These are phyloP conservation scores for Oryzaephilus surinamensis DNA, from an alignment of 1,140 invertebrate species.

Conservation along the genomic window DNA sequence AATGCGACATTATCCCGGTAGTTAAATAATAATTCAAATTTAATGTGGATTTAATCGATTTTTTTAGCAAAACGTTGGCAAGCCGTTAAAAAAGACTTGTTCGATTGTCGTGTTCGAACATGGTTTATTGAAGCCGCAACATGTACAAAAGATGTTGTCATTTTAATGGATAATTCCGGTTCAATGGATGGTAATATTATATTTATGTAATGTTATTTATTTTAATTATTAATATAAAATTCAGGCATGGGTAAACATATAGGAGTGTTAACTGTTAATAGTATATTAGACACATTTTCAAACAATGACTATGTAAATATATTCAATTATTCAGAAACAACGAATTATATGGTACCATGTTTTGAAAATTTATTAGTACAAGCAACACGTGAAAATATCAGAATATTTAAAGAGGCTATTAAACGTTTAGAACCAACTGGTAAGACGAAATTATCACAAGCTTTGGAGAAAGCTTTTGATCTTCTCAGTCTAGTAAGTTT, in stretches of 20 bases:
- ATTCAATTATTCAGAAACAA: slow-evolving; percentile 67
- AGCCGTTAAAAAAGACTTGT: slow-evolving; percentile 58
- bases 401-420: slow-evolving; percentile 68
- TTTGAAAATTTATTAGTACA: slow-evolving; percentile 80
- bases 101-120: slow-evolving; percentile 76
- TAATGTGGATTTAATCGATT: background rate
- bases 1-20: slow-evolving; percentile 86
- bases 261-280: slow-evolving; percentile 60
- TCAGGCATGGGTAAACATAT: slow-evolving; percentile 54
- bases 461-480: slow-evolving; percentile 83
- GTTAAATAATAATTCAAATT: slow-evolving; percentile 3
- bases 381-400: slow-evolving; percentile 76
- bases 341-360: slow-evolving; percentile 69
- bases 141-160: slow-evolving; percentile 91
- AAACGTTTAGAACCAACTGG: slow-evolving; percentile 56
- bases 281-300: slow-evolving; percentile 87
- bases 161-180: slow-evolving; percentile 82
- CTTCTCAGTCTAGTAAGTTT: slow-evolving; percentile 69
- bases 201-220: slow-evolving; percentile 76
- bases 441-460: slow-evolving; percentile 87
- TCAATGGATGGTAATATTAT: slow-evolving; percentile 79
- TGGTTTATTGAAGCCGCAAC: slow-evolving; percentile 96
- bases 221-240: too few species aligned
- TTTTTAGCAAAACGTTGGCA: slow-evolving; percentile 62
- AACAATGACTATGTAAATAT: slow-evolving; percentile 97